These are phyloP conservation scores for Tigriopus californicus DNA, from an alignment of 2,888 invertebrate species.

Conservation along the genomic window DNA sequence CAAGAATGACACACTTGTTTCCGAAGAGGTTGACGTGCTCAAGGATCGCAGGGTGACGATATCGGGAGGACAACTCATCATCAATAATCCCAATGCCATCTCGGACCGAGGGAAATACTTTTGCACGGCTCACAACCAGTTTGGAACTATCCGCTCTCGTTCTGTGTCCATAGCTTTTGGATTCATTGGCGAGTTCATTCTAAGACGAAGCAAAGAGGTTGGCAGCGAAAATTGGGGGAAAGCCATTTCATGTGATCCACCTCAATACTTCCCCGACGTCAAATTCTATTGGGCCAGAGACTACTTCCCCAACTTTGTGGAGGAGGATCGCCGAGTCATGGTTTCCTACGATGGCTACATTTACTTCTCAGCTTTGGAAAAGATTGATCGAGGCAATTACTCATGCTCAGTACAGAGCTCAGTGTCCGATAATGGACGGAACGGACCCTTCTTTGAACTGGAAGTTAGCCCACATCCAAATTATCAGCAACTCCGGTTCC, in stretches of 20 bases:
- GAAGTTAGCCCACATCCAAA: slow-evolving; percentile 66
- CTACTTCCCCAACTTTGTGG: slow-evolving; percentile 74
- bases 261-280: slow-evolving; percentile 70
- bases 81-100: slow-evolving; percentile 57
- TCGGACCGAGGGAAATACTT: slow-evolving; percentile 72
- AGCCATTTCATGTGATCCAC: slow-evolving; percentile 76
- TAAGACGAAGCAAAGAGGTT: slow-evolving; percentile 59
- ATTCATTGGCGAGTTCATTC: slow-evolving; percentile 67
- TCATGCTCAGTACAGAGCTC: slow-evolving; percentile 76
- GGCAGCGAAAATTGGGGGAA: slow-evolving; percentile 88
- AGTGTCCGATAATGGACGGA: slow-evolving; percentile 67
- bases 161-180: slow-evolving; percentile 74
- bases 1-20: slow-evolving; percentile 51
- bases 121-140: slow-evolving; percentile 73
- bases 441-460: slow-evolving; percentile 69
- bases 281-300: slow-evolving; percentile 81
- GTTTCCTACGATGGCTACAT: slow-evolving; percentile 82
- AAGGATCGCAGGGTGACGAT: slow-evolving; percentile 54
- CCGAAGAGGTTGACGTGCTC: slow-evolving; percentile 55
- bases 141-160: slow-evolving; percentile 70
- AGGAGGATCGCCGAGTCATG: slow-evolving; percentile 78
- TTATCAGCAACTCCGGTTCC: slow-evolving; percentile 74
- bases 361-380: slow-evolving; percentile 81
- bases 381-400: slow-evolving; percentile 71
- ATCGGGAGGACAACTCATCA: slow-evolving; percentile 77